Evolutionary conservation across 2,113 vertebrate genomes (phyloP).

Genomic region (Mesembrinibis cayennensis): DNA sequence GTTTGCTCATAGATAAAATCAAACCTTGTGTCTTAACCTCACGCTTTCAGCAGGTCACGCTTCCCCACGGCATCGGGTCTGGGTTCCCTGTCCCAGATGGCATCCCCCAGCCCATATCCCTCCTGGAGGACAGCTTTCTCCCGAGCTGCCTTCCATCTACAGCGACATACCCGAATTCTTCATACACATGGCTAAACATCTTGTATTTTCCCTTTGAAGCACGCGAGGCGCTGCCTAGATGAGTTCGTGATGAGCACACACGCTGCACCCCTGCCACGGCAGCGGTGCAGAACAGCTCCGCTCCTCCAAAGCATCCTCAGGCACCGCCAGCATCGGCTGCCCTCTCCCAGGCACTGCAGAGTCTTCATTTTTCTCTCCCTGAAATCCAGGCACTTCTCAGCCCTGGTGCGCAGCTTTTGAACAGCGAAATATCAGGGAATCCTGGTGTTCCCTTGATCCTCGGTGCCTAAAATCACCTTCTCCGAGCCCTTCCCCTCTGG

Average conservation of each 20-base stretch:
- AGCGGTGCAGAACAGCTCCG: background rate
- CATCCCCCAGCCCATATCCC: background rate
- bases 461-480: background rate
- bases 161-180: background rate
- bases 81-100: background rate
- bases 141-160: background rate
- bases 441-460: background rate
- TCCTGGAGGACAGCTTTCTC: background rate
- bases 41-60: background rate
- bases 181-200: background rate
- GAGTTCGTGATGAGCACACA: fast-evolving
- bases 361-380: background rate
- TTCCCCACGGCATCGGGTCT: fast-evolving
- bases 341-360: background rate
- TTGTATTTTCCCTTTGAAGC: background rate
- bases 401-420: background rate
- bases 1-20: background rate
- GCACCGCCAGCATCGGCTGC: background rate
- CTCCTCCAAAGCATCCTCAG: background rate
- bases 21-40: background rate
- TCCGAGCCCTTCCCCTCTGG: background rate
- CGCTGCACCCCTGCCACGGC: background rate
- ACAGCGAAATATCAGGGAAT: fast-evolving
- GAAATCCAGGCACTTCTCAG: background rate
- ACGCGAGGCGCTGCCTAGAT: fast-evolving